A percentile compares a stretch with the other conserved stretches of the same genome.
Conservation (phyloP, 2,888 invertebrate species). For the Volucella zonaria region DNA sequence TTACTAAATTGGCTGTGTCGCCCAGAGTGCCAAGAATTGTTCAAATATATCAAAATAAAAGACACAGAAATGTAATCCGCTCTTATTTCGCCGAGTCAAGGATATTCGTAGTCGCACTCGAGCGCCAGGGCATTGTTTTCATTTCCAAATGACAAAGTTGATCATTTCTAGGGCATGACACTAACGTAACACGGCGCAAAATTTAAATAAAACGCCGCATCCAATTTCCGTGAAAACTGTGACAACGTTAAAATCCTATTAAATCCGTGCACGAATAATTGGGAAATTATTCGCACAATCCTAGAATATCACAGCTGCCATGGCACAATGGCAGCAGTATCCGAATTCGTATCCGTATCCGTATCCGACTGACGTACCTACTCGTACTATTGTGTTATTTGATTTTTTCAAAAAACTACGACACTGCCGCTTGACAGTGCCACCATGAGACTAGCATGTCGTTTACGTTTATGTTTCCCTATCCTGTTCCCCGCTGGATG, state of each 20-base stretch:
- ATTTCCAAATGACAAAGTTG: conserved; percentile 7
- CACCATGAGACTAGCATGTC: no score
- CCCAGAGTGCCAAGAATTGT: neutral
- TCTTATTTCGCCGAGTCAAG: neutral
- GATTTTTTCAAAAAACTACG: no score
- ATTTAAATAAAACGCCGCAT: conserved; percentile 47
- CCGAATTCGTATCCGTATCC: neutral
- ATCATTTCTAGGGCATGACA: neutral
- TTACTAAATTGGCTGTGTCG: no score
- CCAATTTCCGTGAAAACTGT: conserved; percentile 34
- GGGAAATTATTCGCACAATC: conserved; percentile 9
- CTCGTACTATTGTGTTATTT: no score
- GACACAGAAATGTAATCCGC: conserved; percentile 12
- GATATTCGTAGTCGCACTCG: neutral
- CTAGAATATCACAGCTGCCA: conserved; percentile 14
- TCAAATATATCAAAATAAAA: conserved; percentile 9
- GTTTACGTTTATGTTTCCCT: no score
- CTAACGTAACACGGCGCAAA: neutral
- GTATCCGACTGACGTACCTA: no score
- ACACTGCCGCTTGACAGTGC: no score
- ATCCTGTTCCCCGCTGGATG: no score
- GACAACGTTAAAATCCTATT: conserved; percentile 44
- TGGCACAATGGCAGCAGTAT: conserved; percentile 12
- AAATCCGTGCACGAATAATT: conserved; percentile 21
- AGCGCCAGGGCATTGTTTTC: neutral